Base-by-base conservation (phyloP, 2,113 vertebrate genomes). In the Spilogale gracilis region DNA sequence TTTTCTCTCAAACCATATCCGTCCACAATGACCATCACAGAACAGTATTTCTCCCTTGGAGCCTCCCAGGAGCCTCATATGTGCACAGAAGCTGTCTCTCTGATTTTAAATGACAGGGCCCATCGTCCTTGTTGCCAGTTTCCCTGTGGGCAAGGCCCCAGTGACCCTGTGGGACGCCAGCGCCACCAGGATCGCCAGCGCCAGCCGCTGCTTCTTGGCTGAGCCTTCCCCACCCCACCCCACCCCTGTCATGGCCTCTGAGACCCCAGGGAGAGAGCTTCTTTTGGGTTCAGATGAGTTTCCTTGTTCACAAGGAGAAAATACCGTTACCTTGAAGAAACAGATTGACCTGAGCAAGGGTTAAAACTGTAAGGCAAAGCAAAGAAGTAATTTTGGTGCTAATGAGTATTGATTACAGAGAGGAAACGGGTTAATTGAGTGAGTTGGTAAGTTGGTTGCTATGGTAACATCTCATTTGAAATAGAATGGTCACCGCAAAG, bases 341-440 rank as follows among this genome's bases (percentile, higher is more conserved):
- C n/a, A 13, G 69, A 71, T 67, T 63, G 84, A 60, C 76, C 94
- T n/a, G 43, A 89, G 63, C 43, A 74, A 96, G 43, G 7, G 32
- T 50, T 87, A 27, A 87, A 92, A 82, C 84, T 67, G 32, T 48
- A n/a, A 94, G 90, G 85, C 74, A 54, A 79, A 81, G 90, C 54
- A 18, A 63, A 95, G 95, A 84, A 96, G 63, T 38, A 92, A 92
- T 67, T 50, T 73, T 8, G 5, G 9, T 17, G 84, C 91, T 97
- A 97, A 98, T 96, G 94, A 97, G 96, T 96, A 97, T 97, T 96
- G 97, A 98, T 97, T 94, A 96, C 94, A 58, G 73, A 86, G 95
- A 96, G 71, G 93, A 97, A 91, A 91, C 5, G 3, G 95, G 95
- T 96, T 98, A 90, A 97, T 95, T 96, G 97, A 97, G 96, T 94